phyloP scores from a whole-genome alignment of 2,888 invertebrate genomes.

The Caenorhabditis wallacei region DNA sequence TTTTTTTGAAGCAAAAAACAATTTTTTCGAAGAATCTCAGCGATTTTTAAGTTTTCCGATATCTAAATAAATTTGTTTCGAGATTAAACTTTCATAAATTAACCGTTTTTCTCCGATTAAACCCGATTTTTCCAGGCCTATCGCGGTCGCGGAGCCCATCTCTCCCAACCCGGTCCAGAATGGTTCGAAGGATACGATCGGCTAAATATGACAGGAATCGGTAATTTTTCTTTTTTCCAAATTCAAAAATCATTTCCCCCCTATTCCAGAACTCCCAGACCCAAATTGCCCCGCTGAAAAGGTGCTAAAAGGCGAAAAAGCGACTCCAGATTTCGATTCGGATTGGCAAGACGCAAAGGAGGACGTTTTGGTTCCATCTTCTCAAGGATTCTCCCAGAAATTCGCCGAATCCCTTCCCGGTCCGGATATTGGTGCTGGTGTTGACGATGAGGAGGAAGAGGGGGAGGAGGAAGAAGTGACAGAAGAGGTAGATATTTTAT shows the following conservation, averaged over 20 bases:
- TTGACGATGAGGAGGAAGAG: constrained; percentile 52
- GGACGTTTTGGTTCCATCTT: constrained; percentile 25
- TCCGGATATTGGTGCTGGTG: constrained; percentile 71
- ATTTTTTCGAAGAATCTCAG: background rate
- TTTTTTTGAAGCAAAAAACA: background rate
- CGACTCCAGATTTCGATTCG: constrained; percentile 39
- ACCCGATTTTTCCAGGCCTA: constrained; percentile 7
- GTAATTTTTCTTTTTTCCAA: too few species aligned
- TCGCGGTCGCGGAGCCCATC: constrained; percentile 26
- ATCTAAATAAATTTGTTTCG: too few species aligned
- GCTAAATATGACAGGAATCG: constrained; percentile 54
- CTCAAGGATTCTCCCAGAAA: background rate
- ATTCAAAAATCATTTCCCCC: too few species aligned
- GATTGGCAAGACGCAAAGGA: constrained; percentile 56
- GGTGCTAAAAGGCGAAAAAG: constrained; percentile 43
- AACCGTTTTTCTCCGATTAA: background rate
- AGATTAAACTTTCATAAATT: background rate
- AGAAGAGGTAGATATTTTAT: constrained; percentile 40
- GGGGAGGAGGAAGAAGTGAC: constrained; percentile 16
- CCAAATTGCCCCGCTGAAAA: constrained; percentile 69
- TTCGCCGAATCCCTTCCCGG: constrained; percentile 67
- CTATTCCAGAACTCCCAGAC: constrained; percentile 66
- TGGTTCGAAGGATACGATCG: constrained; percentile 62
- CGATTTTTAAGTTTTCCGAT: background rate
- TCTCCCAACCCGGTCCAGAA: constrained; percentile 63